Percentiles rank a stretch among this genome's conserved stretches.
phyloP scores from a whole-genome alignment of 2,113 vertebrate genomes.

The Carassius carassius region DNA sequence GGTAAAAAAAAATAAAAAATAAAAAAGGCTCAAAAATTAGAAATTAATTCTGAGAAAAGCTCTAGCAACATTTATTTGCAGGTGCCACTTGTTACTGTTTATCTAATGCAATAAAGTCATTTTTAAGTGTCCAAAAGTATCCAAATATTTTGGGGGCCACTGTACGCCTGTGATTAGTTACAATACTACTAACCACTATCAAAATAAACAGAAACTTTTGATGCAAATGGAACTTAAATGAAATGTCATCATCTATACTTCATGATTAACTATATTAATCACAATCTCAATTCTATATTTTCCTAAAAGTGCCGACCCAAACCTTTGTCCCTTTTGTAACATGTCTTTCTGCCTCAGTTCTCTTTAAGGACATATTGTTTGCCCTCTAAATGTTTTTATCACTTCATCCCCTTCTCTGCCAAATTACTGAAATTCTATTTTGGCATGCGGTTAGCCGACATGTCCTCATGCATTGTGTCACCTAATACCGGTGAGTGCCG shows the following conservation, averaged over 20 bases:
- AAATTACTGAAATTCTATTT: conserved; percentile 22
- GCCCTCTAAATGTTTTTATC: conserved; percentile 27
- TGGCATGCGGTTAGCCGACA: conserved; percentile 1
- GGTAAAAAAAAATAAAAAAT: too few relatives aligned
- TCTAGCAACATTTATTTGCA: background rate
- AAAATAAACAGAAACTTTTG: background rate
- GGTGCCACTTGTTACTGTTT: background rate
- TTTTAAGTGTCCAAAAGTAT: background rate
- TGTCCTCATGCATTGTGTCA: conserved; percentile 30
- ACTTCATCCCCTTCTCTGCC: background rate
- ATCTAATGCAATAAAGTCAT: background rate
- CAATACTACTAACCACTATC: background rate
- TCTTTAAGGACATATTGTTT: conserved; percentile 5
- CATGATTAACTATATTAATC: background rate
- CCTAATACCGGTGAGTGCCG: conserved; percentile 25
- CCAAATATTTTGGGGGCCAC: background rate
- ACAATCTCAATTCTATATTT: background rate
- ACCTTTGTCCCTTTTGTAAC: background rate
- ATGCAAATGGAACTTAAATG: background rate
- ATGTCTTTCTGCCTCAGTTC: background rate
- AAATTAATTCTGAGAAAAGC: too few relatives aligned
- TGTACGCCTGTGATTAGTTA: background rate
- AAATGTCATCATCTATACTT: background rate
- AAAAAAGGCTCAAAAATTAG: too few relatives aligned
- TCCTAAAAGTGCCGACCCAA: background rate